These are phyloP conservation scores for Rhopalosiphum padi DNA, from an alignment of 1,140 invertebrate species.

Conservation along the genomic window DNA sequence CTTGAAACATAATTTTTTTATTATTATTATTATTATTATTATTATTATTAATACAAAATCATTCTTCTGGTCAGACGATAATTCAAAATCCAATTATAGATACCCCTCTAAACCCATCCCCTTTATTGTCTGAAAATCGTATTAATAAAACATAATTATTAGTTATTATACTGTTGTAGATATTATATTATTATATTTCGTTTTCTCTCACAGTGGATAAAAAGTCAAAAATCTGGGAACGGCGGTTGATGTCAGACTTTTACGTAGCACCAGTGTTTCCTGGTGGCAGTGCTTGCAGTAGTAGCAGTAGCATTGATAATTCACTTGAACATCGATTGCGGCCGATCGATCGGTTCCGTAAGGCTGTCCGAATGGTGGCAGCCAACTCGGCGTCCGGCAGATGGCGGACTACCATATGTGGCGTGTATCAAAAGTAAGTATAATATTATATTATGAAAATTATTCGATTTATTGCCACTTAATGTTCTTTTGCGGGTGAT, in stretches of 20 bases:
- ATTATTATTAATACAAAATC: too few species aligned
- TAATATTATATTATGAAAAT: not conserved
- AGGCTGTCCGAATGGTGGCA: not conserved
- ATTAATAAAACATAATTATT: too few species aligned
- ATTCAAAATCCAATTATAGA: not conserved
- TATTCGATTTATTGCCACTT: not conserved
- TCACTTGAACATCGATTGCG: not conserved
- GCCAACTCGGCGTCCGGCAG: not conserved
- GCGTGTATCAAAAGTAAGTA: conserved; percentile 47
- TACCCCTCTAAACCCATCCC: not conserved
- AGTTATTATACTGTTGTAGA: not conserved
- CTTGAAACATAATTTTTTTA: too few species aligned
- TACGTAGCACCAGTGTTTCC: conserved; percentile 76
- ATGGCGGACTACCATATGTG: conserved; percentile 31
- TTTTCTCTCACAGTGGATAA: conserved; percentile 67
- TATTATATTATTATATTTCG: not conserved
- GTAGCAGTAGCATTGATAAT: not conserved
- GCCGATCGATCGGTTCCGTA: conserved; percentile 38
- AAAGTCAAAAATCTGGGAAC: conserved; percentile 81
- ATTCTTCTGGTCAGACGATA: not conserved
- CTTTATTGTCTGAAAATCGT: not conserved
- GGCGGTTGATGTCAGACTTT: conserved; percentile 85
- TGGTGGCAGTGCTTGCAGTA: conserved; percentile 65
- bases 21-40: too few species aligned
- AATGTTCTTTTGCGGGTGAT: too few species aligned